Percentiles rank a stretch among this genome's conserved stretches.
phyloP scores from a whole-genome alignment of 2,888 invertebrate genomes.

The Hyles lineata region DNA sequence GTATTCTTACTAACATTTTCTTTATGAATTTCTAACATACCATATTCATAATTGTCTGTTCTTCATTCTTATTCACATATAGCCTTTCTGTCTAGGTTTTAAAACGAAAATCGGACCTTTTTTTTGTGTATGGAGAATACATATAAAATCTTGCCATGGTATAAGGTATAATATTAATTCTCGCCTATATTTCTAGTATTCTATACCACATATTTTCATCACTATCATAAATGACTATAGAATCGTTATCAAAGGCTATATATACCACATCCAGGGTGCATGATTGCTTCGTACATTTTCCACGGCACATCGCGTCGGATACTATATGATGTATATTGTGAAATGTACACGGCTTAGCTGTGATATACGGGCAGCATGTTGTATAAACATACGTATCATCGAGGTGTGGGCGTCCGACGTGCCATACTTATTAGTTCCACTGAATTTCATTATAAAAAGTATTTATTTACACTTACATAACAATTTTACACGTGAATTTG shows the following conservation, averaged over 20 bases:
- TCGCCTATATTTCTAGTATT: neutral
- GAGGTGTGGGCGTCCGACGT: constrained; percentile 37
- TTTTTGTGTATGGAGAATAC: neutral
- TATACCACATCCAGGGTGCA: constrained; percentile 6
- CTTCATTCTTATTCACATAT: no score
- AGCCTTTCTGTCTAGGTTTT: no score
- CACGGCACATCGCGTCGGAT: constrained; percentile 74
- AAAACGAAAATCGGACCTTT: no score
- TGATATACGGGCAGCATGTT: constrained; percentile 39
- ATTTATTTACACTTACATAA: neutral
- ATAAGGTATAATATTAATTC: neutral
- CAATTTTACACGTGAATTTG: neutral
- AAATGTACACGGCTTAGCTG: constrained; percentile 55
- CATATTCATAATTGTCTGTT: no score
- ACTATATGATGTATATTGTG: constrained; percentile 56
- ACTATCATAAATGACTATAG: constrained; percentile 7
- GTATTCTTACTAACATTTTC: no score
- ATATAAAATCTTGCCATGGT: neutral
- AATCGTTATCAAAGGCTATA: neutral
- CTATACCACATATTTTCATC: neutral
- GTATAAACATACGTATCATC: constrained; percentile 47
- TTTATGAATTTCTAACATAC: no score
- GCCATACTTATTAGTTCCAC: constrained; percentile 1
- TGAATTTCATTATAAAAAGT: neutral
- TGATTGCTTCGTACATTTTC: constrained; percentile 58